These are phyloP conservation scores for Hetaerina americana DNA, from an alignment of 1,140 invertebrate genomes.

Conservation along the genomic window DNA sequence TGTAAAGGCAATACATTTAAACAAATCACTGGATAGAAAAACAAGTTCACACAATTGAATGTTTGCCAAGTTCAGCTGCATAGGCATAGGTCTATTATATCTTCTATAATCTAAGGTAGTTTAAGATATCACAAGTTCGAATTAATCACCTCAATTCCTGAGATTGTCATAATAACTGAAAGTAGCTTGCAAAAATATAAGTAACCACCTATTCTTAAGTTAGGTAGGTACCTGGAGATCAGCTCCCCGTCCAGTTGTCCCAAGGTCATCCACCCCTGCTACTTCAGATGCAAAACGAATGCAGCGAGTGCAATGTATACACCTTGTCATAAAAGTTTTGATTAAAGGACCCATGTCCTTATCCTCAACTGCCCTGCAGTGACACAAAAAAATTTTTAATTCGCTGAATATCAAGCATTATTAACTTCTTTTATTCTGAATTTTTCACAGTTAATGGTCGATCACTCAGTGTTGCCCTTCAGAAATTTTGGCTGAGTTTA, in stretches of 20 bases:
- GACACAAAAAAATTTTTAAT: slow-evolving; percentile 12
- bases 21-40: too few species aligned
- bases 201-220: neutral
- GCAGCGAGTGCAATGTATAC: slow-evolving; percentile 98
- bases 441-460: too few species aligned
- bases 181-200: neutral
- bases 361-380: slow-evolving; percentile 86
- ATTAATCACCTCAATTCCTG: neutral
- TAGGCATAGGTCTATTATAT: too few species aligned
- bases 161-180: neutral
- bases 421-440: neutral
- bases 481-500: too few species aligned
- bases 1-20: too few species aligned
- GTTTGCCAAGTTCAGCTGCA: too few species aligned
- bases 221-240: slow-evolving; percentile 68
- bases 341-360: slow-evolving; percentile 97
- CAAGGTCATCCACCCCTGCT: slow-evolving; percentile 94
- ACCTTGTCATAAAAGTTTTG: slow-evolving; percentile 98
- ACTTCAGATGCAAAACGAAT: slow-evolving; percentile 94
- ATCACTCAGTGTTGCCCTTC: too few species aligned
- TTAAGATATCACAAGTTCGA: neutral
- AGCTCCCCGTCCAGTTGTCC: slow-evolving; percentile 87
- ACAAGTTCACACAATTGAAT: too few species aligned
- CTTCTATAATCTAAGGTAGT: too few species aligned
- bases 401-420: neutral